phyloP scores from a whole-genome alignment of 2,888 invertebrate species.

The Sphecodes monilicornis region DNA sequence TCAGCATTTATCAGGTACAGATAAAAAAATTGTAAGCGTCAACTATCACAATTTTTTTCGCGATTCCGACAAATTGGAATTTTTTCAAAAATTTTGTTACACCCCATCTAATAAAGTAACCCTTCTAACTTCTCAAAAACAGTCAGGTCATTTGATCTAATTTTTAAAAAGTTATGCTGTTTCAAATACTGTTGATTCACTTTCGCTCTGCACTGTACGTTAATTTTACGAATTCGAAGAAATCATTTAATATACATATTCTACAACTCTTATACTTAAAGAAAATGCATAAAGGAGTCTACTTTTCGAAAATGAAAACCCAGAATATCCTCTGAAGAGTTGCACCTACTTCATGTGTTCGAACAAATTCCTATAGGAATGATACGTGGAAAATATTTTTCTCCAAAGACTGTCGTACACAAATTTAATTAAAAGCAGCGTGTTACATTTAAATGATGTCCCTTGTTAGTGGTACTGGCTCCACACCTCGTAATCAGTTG shows the following conservation, averaged over 20 bases:
- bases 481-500: slow-evolving; percentile 62
- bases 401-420: neutral
- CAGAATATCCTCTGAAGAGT: neutral
- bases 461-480: slow-evolving; percentile 25
- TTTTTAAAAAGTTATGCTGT: too few relatives aligned
- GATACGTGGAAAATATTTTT: neutral
- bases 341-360: neutral
- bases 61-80: too few relatives aligned
- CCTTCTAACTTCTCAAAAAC: too few relatives aligned
- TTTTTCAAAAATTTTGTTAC: too few relatives aligned
- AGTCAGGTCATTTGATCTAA: too few relatives aligned
- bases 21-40: too few relatives aligned
- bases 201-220: too few relatives aligned
- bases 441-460: slow-evolving; percentile 3
- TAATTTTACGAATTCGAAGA: neutral
- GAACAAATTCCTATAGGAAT: neutral
- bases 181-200: too few relatives aligned
- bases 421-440: slow-evolving; percentile 9
- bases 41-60: too few relatives aligned
- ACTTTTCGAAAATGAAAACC: neutral
- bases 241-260: neutral
- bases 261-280: neutral
- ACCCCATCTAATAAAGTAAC: too few relatives aligned
- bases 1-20: too few relatives aligned
- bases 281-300: too few relatives aligned